A percentile compares a stretch with the other conserved stretches of the same genome.
These are phyloP conservation scores for Stratiolaelaps scimitus DNA, from an alignment of 1,140 invertebrate species.

Conservation along the genomic window DNA sequence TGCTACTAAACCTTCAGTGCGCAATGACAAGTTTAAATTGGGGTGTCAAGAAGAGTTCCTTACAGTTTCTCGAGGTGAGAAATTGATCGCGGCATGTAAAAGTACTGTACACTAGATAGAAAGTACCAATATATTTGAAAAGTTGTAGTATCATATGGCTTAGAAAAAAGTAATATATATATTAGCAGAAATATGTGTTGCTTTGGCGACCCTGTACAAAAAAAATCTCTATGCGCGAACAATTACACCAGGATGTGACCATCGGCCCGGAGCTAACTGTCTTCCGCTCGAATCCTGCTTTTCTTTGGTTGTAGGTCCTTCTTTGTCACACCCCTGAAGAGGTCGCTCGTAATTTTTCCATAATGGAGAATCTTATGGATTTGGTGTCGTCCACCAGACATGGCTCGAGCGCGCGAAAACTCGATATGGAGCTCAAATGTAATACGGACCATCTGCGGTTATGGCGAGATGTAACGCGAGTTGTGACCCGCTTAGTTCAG, in stretches of 20 bases:
- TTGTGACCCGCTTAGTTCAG: neutral
- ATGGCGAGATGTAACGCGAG: neutral
- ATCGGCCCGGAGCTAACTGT: too few species aligned
- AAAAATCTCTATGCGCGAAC: too few species aligned
- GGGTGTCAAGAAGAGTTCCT: neutral
- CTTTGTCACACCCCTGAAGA: neutral
- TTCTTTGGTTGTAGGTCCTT: neutral
- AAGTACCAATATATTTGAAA: too few species aligned
- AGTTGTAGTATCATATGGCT: too few species aligned
- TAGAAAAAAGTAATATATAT: too few species aligned
- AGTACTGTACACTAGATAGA: too few species aligned
- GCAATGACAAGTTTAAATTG: slow-evolving; percentile 4
- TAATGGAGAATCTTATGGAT: slow-evolving; percentile 25
- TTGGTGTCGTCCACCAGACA: slow-evolving; percentile 8
- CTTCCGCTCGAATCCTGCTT: too few species aligned
- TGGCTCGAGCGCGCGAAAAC: neutral
- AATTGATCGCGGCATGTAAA: too few species aligned
- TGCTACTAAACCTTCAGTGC: slow-evolving; percentile 8
- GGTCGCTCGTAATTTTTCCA: neutral
- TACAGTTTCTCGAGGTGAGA: neutral
- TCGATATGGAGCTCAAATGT: slow-evolving; percentile 22
- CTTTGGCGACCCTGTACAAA: too few species aligned
- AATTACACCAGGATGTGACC: too few species aligned
- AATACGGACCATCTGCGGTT: neutral
- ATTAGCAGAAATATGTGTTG: too few species aligned